Base-by-base conservation (phyloP, 2,797 vertebrate genomes). In the Euphonia xanthogaster region DNA sequence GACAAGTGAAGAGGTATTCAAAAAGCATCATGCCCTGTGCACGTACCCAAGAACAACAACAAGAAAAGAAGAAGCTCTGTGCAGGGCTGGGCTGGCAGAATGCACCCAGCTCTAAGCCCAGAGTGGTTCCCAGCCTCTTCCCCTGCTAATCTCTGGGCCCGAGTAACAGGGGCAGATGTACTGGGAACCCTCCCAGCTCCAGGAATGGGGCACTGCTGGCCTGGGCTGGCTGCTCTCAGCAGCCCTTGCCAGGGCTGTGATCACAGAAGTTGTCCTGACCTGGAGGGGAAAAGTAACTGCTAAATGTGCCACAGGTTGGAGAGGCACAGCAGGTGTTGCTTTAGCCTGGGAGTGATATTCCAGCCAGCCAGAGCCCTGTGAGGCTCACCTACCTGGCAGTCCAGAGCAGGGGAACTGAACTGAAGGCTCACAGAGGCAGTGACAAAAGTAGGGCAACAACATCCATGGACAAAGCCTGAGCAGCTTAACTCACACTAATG, bases 11-110 rank as follows among this genome's bases (percentile, higher is more conserved):
- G 31, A 58, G 28, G 4, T 47, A 12, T 39, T 53, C 31, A 66
- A n/a, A 75, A 72, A 67, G 27, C 28, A n/a, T 30, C 0, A 0
- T 71, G 44, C 31, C 27, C 19, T 0, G 1, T 76, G 11, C 10
- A 11, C 0, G 0, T 54, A 10, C 54, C 27, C 28, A 65, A 62
- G 71, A 85, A 45, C 14, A 11, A 42, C 1, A 47, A n/a, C 39
- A 40, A 84, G 39, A 42, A 68, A 65, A 53, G 1, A 37, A 66
- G 77, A 71, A 54, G 44, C 15, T 66, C 21, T 21, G 14, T 66
- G 75, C 78, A 42, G 40, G 33, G n/a, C 37, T 37, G 28, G 35
- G 48, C 60, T 20, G 47, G 37, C 45, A 83, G 53, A 63, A 45
- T 4, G 24, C 4, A 12, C 40, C n/a, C 8, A 23, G 18, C 25